phyloP scores from a whole-genome alignment of 2,113 vertebrate species.

The Phalacrocorax brasilianus region DNA sequence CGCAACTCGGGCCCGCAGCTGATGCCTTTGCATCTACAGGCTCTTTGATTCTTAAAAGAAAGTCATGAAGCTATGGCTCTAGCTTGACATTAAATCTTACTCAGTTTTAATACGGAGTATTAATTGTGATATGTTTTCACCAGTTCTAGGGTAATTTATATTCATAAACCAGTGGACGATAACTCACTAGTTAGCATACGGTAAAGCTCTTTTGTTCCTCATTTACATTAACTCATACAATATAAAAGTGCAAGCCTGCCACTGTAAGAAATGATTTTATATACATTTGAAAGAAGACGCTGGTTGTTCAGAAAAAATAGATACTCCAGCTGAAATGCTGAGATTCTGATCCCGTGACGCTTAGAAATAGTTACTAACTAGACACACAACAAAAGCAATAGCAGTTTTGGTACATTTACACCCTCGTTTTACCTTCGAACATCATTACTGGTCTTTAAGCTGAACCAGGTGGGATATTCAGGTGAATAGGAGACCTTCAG shows the following conservation, averaged over 20 bases:
- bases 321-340: not conserved
- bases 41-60: not conserved
- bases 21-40: not conserved
- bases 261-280: not conserved
- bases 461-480: slow-evolving; percentile 50
- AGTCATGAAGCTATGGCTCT: not conserved
- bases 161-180: not conserved
- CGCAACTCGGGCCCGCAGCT: not conserved
- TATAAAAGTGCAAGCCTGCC: not conserved
- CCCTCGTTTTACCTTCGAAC: slow-evolving; percentile 2
- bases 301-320: not conserved
- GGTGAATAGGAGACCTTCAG: slow-evolving; percentile 55
- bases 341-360: slow-evolving; percentile 26
- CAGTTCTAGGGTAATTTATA: not conserved
- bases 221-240: not conserved
- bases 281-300: not conserved
- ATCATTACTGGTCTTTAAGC: slow-evolving; percentile 29
- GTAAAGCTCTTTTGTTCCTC: not conserved
- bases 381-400: not conserved
- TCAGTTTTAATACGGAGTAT: slow-evolving; percentile 3
- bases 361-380: slow-evolving; percentile 32
- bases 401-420: slow-evolving; percentile 43
- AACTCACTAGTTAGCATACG: not conserved
- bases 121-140: slow-evolving; percentile 2
- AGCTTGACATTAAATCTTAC: not conserved